phyloP scores from a whole-genome alignment of 2,797 vertebrate species.

The Spea hammondii region DNA sequence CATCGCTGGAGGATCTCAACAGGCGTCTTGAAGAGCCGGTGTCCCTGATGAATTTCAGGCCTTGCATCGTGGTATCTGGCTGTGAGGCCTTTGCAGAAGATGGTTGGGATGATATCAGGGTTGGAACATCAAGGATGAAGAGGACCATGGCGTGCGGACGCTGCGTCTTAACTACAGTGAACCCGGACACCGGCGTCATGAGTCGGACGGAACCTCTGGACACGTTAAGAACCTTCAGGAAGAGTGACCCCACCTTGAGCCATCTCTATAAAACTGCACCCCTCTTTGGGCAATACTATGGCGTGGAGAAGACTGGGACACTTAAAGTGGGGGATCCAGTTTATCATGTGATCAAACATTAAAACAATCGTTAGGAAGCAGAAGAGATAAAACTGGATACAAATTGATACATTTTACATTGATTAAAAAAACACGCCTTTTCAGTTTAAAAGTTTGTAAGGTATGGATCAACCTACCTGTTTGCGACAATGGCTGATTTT shows the following conservation, averaged over 20 bases:
- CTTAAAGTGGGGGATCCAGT: constrained; percentile 85
- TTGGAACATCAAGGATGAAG: constrained; percentile 28
- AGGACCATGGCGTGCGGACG: constrained; percentile 57
- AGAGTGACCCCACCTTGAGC: constrained; percentile 77
- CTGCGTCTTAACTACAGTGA: constrained; percentile 86
- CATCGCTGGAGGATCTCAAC: constrained; percentile 84
- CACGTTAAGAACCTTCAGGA: constrained; percentile 86
- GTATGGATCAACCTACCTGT: too few relatives aligned
- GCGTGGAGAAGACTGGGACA: constrained; percentile 75
- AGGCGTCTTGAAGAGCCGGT: constrained; percentile 74
- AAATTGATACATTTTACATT: too few relatives aligned
- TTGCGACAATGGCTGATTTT: too few relatives aligned
- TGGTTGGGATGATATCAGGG: constrained; percentile 34
- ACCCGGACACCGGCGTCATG: constrained; percentile 83
- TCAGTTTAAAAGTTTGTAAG: too few relatives aligned
- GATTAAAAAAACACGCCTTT: too few relatives aligned
- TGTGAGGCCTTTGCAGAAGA: constrained; percentile 87
- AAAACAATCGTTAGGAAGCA: too few relatives aligned
- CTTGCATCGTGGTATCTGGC: constrained; percentile 81
- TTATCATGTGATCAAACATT: constrained; percentile 67
- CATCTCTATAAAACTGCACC: constrained; percentile 76
- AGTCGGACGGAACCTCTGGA: constrained; percentile 85
- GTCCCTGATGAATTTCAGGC: constrained; percentile 80
- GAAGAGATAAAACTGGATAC: too few relatives aligned
- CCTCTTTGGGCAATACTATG: constrained; percentile 84